A percentile compares a stretch with the other conserved stretches of the same genome.
These are phyloP conservation scores for Globodera ellingtonae DNA, from an alignment of 1,140 invertebrate species.

Conservation along the genomic window DNA sequence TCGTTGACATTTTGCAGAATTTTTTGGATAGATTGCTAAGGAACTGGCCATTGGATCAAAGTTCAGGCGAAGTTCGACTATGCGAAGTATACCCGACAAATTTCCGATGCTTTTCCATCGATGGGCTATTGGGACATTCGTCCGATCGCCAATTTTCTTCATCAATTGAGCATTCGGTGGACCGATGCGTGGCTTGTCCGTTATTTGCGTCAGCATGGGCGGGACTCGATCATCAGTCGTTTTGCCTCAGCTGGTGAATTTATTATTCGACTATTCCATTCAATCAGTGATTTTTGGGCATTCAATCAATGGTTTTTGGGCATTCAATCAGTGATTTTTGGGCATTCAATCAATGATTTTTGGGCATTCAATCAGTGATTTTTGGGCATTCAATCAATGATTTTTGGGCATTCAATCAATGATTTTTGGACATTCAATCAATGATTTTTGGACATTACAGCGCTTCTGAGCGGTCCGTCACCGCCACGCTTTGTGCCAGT, in stretches of 20 bases:
- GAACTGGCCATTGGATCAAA: slow-evolving; percentile 35
- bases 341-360: slow-evolving; percentile 7
- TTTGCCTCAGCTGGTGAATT: slow-evolving; percentile 14
- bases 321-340: slow-evolving; percentile 18
- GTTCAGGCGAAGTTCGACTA: slow-evolving; percentile 33
- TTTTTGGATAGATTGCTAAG: slow-evolving; percentile 32
- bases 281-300: neutral
- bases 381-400: neutral
- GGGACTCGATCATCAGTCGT: slow-evolving; percentile 25
- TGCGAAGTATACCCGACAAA: slow-evolving; percentile 31
- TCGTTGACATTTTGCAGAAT: slow-evolving; percentile 31
- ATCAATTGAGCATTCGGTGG: slow-evolving; percentile 29
- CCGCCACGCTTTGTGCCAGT: slow-evolving; percentile 42
- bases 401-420: slow-evolving; percentile 10
- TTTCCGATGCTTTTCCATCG: slow-evolving; percentile 34
- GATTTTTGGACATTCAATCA: slow-evolving; percentile 8
- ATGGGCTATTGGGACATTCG: slow-evolving; percentile 34
- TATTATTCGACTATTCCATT: neutral
- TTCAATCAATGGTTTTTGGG: neutral
- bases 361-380: neutral
- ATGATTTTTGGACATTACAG: slow-evolving; percentile 20
- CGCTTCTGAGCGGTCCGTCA: slow-evolving; percentile 27
- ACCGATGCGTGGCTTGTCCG: slow-evolving; percentile 29
- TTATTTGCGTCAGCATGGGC: slow-evolving; percentile 33
- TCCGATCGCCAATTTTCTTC: slow-evolving; percentile 28